Evolutionary conservation across 2,888 invertebrate species (phyloP), one percentile per base, ranked within the genome.

Genomic region (Eupithecia inturbata): DNA sequence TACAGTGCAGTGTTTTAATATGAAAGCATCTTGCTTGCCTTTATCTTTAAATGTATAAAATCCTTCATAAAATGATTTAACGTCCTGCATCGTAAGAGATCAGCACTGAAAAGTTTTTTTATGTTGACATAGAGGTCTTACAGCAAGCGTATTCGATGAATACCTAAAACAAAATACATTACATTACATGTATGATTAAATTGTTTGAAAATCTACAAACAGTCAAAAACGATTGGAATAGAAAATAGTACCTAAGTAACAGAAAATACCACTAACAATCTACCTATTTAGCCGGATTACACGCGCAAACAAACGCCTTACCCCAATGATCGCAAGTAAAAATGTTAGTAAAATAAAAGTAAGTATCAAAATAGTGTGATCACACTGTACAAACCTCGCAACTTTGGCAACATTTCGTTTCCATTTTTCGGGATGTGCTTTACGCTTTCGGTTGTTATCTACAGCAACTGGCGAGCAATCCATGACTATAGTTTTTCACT

Each of bases 381-480:
- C n/a, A n/a, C n/a, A n/a, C n/a, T n/a, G n/a, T n/a, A n/a, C n/a
- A n/a, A n/a, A n/a, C n/a, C n/a, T n/a, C n/a, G n/a, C n/a, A n/a
- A n/a, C n/a, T n/a, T n/a, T n/a, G n/a, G n/a, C n/a, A n/a, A n/a
- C n/a, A n/a, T n/a, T n/a, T n/a, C n/a, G n/a, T n/a, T n/a, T n/a
- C n/a, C n/a, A n/a, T n/a, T n/a, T n/a, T n/a, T n/a, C n/a, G 45
- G 67, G 67, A 53, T 49, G 67, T 31, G 31, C 67, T 31, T 19
- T 14, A 68, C 67, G 67, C 49, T 68, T 68, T 31, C 67, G 67
- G 49, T n/a, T 70, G 31, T 49, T 68, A 68, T 68, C 67, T 68
- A 68, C 67, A 45, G 67, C 31, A 7, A 31, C 49, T 49, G 67
- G 49, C 49, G 49, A 68, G 31, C 67, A 68, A 68, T 68, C 67